Base-by-base conservation (phyloP, 2,888 invertebrate species). In the Drosophila greeni region DNA sequence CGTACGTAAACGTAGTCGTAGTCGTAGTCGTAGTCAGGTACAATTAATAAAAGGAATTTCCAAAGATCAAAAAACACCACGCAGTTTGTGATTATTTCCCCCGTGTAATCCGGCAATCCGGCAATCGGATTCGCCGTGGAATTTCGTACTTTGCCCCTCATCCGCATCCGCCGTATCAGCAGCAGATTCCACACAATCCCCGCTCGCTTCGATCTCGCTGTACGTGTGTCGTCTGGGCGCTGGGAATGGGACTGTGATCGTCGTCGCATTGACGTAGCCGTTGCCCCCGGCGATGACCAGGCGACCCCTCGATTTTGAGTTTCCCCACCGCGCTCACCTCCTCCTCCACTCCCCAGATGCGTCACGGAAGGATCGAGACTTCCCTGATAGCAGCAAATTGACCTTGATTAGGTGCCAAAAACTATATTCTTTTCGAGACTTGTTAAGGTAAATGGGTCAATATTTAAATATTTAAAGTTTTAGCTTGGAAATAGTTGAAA, bases 101-200 rank as follows among this genome's bases (percentile, higher is more conserved):
- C 43, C 39, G 23, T 34, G 9, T 45, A 40, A 53, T 64, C 51
- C 37, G 33, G 24, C 43, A 51, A 37, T 65, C 62, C 51, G 62
- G 18, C 53, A 53, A 47, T 67, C 26, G 57, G 33, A 47, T 57
- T 37, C 49, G 37, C 34, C 34, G 43, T 67, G 66, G 69, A 68
- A 66, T 66, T 40, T 68, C 40, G 52, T 40, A 67, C 66, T 67
- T 67, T 67, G 66, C 31, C 49, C 69, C 45, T 45, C 45, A 29
- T 29, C 34, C 52, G 42, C 20, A 24, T 24, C 14, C 20, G 29
- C 51, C 34, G 16, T 62, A 62, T 59, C 43, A 58, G n/a, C 42
- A 57, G 45, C 61, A 24, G 49, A 36, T 31, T 26, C 34, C 48
- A 42, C 40, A 18, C 45, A 55, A 24, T 47, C 33, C 23, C 45